Evolutionary conservation across 2,888 invertebrate genomes (phyloP), one percentile per base, ranked within the genome.

Genomic region (Trachelus iudaicus): DNA sequence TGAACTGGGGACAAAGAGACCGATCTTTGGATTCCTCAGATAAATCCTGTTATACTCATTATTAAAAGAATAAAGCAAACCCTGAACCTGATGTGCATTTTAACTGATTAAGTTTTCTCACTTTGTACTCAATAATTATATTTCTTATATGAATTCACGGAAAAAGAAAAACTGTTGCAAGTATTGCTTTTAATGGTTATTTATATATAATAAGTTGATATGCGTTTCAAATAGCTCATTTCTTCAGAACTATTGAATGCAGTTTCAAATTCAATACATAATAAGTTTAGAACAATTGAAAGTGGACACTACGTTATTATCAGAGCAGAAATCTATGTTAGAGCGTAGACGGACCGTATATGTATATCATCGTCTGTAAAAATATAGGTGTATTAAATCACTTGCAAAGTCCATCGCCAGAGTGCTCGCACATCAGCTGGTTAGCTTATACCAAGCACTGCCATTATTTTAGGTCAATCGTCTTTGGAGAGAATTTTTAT

Each of bases 11-110:
- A 84, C 87, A 31, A 90, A 90, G 69, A 91, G 91, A 80, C 87
- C 90, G 79, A 87, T 92, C 79, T 89, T 89, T 84, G 93, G 93
- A 75, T 94, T 93, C 86, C 90, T 93, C 34, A 88, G 88, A 87
- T 92, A 86, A 89, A 78, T 73, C 15, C 80, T 81, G 79, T 79
- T 69, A 75, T 33, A 73, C 76, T 75, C 40, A 11, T 78, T 73
- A 77, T 33, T 69, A 69, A 69, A 33, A 69, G 34, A 40, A 73
- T 40, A 34, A 13, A 56, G 9, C 1, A 9, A 56, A 56, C 6
- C 56, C 9, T 56, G 9, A 56, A 56, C 56, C 2, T 6, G 6
- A 56, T 56, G 9, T 56, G 23, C 6, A 56, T 56, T 56, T 56
- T 56, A 56, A 9, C 15, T 6, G 9, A 15, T 15, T 23, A 23